Percentiles rank a stretch among this genome's conserved stretches.
Conservation (phyloP, 2,888 invertebrate species). For the Lasioglossum calceatum region DNA sequence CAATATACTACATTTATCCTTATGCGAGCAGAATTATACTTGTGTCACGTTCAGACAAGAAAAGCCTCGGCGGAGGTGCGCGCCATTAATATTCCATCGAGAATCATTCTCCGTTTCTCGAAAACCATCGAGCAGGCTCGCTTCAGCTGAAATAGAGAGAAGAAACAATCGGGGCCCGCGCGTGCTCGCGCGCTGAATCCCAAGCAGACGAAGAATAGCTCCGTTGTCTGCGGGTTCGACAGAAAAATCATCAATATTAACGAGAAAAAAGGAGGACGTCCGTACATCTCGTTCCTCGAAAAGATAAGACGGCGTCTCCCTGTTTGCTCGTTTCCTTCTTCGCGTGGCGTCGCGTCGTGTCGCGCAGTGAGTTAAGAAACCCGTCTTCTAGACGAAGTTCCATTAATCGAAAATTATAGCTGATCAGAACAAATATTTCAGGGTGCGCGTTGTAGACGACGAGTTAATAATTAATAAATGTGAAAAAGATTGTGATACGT, state of each 20-base stretch:
- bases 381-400: no score
- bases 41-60: not conserved
- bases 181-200: conserved; percentile 5
- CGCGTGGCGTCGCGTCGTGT: not conserved
- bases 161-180: conserved; percentile 10
- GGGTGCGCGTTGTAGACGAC: no score
- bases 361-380: not conserved
- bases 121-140: conserved; percentile 4
- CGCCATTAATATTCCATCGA: conserved; percentile 1
- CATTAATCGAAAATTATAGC: not conserved
- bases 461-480: no score
- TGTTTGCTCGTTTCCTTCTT: conserved; percentile 18
- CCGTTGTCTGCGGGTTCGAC: conserved; percentile 2
- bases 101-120: conserved; percentile 15
- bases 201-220: conserved; percentile 4
- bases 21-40: not conserved
- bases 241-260: conserved; percentile 59
- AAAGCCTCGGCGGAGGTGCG: not conserved
- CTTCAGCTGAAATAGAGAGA: not conserved
- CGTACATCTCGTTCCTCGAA: conserved; percentile 32
- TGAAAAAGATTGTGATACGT: no score
- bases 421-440: no score
- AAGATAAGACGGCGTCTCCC: conserved; percentile 37
- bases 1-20: not conserved
- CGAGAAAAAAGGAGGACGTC: conserved; percentile 31